Evolutionary conservation across 2,888 invertebrate genomes (phyloP), one percentile per base, ranked within the genome.

Genomic region (Abscondita cerata): DNA sequence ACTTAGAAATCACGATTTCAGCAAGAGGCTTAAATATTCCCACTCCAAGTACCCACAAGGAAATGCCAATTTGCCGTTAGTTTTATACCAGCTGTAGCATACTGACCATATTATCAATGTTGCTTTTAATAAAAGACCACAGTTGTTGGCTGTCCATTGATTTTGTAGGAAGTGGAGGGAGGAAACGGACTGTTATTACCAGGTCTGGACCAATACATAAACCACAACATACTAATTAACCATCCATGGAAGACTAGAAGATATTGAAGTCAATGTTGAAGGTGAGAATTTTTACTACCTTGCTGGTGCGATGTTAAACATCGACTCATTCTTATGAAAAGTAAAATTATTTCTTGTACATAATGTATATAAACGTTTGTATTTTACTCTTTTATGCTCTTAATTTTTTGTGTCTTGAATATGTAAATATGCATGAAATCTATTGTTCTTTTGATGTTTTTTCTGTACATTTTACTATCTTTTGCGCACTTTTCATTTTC

Each of bases 211-310:
- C 89, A 0, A 82, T 90, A 13, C 89, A 89, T 74, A 86, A 87
- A 74, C 85, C 89, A 9, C 65, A 87, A 89, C 33, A 84, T 90
- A 71, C 85, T 89, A 57, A 85, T 90, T 75, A 91, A 91, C 80
- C 92, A 92, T 81, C 89, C 91, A n/a, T 66, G 91, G 93, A 73
- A 90, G 93, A 75, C 87, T 96, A 72, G 94, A 95, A 79, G 95
- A 96, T 82, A 92, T 96, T 74, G 96, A 96, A 86, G 94, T 97
- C 78, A 94, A 95, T 83, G 95, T 97, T 82, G 95, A 96, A 90
- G 95, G 95, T 96, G 85, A 85, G 85, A 73, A 51, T 40, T 31
- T n/a, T 50, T 44, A 18, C 9, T 11, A 15, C 15, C 12, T 36
- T 36, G n/a, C n/a, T n/a, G n/a, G n/a, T n/a, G n/a, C n/a, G n/a